Conservation (phyloP, 2,888 invertebrate species). For the Lypha dubia region DNA sequence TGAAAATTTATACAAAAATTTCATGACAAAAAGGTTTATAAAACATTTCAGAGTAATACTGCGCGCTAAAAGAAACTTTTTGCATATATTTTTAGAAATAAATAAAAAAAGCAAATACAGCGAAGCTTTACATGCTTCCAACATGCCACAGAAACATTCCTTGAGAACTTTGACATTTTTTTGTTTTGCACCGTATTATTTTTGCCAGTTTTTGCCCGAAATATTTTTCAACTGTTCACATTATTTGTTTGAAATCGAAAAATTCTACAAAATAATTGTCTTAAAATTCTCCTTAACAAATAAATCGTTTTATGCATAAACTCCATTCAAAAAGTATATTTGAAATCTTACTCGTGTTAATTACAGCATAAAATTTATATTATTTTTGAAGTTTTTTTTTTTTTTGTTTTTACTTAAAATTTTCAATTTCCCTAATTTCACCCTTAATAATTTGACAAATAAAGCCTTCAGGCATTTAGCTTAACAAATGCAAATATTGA, state of each 20-base stretch:
- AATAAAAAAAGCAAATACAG: no score
- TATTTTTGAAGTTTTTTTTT: conserved; percentile 1
- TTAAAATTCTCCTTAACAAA: background rate
- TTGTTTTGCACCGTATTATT: no score
- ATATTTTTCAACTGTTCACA: background rate
- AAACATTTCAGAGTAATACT: no score
- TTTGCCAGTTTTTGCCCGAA: background rate
- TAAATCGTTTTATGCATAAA: background rate
- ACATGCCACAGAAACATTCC: no score
- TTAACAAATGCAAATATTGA: conserved; percentile 72
- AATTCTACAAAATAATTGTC: no score
- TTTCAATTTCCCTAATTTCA: conserved; percentile 71
- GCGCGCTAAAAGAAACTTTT: no score
- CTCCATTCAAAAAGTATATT: background rate
- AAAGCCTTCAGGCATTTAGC: conserved; percentile 63
- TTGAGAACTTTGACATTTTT: no score
- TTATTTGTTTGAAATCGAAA: background rate
- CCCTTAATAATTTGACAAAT: conserved; percentile 68
- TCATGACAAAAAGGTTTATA: no score
- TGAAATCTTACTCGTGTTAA: conserved; percentile 23
- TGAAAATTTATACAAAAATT: no score
- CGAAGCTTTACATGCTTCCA: no score
- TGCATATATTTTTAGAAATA: no score
- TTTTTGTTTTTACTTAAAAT: conserved; percentile 38
- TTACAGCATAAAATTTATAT: conserved; percentile 35